A percentile compares a stretch with the other conserved stretches of the same genome.
phyloP scores from a whole-genome alignment of 2,888 invertebrate genomes.

The Tridacna gigas region DNA sequence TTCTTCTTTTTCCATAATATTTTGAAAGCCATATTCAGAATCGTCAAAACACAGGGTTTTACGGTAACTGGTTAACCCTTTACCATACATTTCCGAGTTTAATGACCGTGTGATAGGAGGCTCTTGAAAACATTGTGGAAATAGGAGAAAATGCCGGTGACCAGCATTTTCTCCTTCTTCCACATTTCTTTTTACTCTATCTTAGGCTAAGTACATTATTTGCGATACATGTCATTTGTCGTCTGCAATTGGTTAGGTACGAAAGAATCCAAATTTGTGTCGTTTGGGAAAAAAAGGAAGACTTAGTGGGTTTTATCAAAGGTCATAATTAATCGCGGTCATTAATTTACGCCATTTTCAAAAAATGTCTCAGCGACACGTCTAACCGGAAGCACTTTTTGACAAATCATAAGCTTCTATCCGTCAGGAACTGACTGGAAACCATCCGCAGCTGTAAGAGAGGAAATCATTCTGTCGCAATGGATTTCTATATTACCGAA shows the following conservation, averaged over 20 bases:
- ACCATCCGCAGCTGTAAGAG: no score
- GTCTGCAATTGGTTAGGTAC: not conserved
- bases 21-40: not conserved
- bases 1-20: constrained; percentile 8
- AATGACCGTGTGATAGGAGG: not conserved
- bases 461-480: no score
- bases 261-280: no score
- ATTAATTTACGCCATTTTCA: no score
- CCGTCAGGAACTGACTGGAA: no score
- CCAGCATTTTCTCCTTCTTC: not conserved
- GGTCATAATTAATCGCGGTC: no score
- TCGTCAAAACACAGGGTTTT: not conserved
- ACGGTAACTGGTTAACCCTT: not conserved
- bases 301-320: no score
- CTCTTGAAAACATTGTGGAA: not conserved
- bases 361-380: no score
- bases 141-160: not conserved
- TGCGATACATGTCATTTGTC: not conserved
- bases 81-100: not conserved
- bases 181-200: not conserved
- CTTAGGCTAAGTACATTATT: not conserved
- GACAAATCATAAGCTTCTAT: no score
- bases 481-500: no score
- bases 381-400: no score
- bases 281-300: no score